These are phyloP conservation scores for Neofelis nebulosa DNA, from an alignment of 2,113 vertebrate species.

Conservation along the genomic window DNA sequence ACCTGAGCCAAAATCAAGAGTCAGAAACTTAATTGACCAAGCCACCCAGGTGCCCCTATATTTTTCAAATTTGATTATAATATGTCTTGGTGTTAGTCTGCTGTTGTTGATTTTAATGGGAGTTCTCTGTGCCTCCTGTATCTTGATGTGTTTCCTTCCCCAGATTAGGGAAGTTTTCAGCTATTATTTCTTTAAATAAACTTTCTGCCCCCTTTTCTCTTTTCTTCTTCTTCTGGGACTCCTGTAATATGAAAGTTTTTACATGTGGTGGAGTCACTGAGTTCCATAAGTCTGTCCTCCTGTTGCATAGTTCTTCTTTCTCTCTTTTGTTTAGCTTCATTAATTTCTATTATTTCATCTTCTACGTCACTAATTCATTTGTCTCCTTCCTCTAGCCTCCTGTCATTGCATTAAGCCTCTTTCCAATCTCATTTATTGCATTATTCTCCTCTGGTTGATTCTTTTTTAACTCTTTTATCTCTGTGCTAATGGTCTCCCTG, in stretches of 20 bases:
- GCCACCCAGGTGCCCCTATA: background rate
- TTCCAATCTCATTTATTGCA: background rate
- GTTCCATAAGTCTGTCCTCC: background rate
- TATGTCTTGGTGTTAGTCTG: background rate
- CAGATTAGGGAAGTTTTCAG: background rate
- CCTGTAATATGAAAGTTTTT: background rate
- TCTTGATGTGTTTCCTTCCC: background rate
- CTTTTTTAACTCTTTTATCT: background rate
- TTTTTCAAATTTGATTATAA: background rate
- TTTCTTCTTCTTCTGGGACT: background rate
- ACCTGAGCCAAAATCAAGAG: too few relatives aligned
- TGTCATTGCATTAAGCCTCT: background rate
- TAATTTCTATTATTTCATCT: background rate
- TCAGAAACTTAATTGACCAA: too few relatives aligned
- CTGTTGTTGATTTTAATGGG: background rate
- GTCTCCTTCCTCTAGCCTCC: background rate
- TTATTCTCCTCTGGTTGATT: background rate
- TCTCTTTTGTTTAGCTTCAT: background rate
- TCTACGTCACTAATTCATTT: background rate
- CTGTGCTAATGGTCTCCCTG: background rate
- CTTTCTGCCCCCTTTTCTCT: background rate
- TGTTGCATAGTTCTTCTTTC: background rate
- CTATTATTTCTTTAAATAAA: background rate
- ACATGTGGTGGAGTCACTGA: background rate
- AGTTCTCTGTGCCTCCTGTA: background rate